These are phyloP conservation scores for Ophonus ardosiacus DNA, from an alignment of 2,888 invertebrate species.

Conservation along the genomic window DNA sequence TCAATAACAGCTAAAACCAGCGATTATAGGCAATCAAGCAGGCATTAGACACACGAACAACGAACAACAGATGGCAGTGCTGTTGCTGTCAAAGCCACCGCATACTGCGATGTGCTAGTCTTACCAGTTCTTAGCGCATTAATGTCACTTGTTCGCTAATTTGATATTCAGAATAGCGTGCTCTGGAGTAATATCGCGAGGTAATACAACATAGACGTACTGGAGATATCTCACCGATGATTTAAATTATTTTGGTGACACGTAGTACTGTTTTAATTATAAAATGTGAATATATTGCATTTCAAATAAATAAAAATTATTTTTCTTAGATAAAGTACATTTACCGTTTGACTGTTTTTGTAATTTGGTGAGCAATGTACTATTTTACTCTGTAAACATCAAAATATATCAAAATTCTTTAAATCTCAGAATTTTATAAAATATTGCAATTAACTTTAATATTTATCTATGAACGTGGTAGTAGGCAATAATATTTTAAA, in stretches of 20 bases:
- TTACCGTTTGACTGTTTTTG: too few species aligned
- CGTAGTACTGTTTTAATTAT: background rate
- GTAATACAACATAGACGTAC: background rate
- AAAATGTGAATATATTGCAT: too few species aligned
- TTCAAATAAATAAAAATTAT: too few species aligned
- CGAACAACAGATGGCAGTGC: constrained; percentile 36
- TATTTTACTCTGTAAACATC: too few species aligned
- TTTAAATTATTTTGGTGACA: background rate
- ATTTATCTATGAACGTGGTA: too few species aligned
- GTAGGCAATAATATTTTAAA: too few species aligned
- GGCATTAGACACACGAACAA: constrained; percentile 44
- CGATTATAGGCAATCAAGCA: constrained; percentile 42
- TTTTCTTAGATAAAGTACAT: too few species aligned
- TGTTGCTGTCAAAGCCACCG: constrained; percentile 34
- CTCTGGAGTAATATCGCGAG: background rate
- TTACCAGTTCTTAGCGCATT: constrained; percentile 40
- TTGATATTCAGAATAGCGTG: constrained; percentile 44
- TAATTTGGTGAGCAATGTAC: too few species aligned
- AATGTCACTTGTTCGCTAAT: constrained; percentile 43
- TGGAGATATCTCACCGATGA: background rate
- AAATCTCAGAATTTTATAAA: too few species aligned
- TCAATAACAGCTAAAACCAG: constrained; percentile 31
- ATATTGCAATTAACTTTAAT: too few species aligned
- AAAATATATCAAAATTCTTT: too few species aligned
- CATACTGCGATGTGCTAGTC: constrained; percentile 26